Base-by-base conservation (phyloP, 2,888 invertebrate genomes). In the Drosophila colorata region DNA sequence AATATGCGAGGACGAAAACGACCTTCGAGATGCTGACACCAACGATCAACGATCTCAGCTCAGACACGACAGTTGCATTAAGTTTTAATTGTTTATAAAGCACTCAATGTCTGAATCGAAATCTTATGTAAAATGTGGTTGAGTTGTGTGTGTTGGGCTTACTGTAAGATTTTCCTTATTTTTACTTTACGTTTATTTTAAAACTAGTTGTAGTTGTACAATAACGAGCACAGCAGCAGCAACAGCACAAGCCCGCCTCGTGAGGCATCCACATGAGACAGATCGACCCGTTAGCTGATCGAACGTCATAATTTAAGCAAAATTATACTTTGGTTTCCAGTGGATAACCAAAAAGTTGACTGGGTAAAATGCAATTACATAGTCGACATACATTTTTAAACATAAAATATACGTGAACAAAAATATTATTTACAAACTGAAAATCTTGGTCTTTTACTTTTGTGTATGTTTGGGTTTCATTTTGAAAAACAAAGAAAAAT, bases 31-130 rank as follows among this genome's bases (percentile, higher is more conserved):
- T 61, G 38, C 60, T 46, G 23, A 58, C 7, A 43, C 25, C 41
- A 63, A 63, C 41, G 33, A 63, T 48, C 31, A n/a, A 40, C 47
- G 73, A 68, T 72, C 58, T 13, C 6, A 46, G 20, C 28, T 53
- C 48, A 57, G 28, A 16, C 18, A 35, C 46, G 31, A 37, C 18
- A 58, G 76, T 53, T 70, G 81, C 80, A 86, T 89, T 89, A 78
- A 59, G 78, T 88, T 90, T 89, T 90, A 72, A 83, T 88, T 90
- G 88, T 89, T 90, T 90, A 69, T 87, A 87, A 87, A 90, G 81
- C 76, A 66, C 53, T 48, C 65, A 44, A 33, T 43, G 73, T 52
- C 52, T 78, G 56, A 60, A 63, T 69, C 59, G 40, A 56, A 55
- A 41, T 37, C 63, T 11, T 37, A 13, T 67, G 41, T 55, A 38